phyloP scores from a whole-genome alignment of 2,888 invertebrate species.

The Ptychoptera contaminata region DNA sequence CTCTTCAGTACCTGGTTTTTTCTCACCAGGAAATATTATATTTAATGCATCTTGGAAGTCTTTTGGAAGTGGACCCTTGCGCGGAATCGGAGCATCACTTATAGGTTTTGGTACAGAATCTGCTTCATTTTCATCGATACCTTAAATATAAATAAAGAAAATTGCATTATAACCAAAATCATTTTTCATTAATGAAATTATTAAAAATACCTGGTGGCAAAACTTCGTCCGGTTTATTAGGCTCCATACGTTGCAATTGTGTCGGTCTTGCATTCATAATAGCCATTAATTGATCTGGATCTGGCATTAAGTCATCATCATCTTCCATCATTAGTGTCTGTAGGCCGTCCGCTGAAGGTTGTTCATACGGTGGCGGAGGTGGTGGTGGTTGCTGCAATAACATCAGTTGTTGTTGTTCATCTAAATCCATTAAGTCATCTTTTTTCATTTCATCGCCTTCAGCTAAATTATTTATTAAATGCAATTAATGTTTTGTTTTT shows the following conservation, averaged over 20 bases:
- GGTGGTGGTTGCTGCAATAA: neutral
- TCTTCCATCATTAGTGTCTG: constrained; percentile 28
- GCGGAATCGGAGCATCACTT: constrained; percentile 28
- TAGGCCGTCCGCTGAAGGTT: constrained; percentile 8
- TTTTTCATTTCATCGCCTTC: constrained; percentile 14
- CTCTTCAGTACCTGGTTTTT: constrained; percentile 18
- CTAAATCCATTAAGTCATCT: constrained; percentile 8
- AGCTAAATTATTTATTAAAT: too few relatives aligned
- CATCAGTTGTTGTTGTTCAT: constrained; percentile 1
- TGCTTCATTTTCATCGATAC: constrained; percentile 26
- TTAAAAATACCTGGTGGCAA: constrained; percentile 24
- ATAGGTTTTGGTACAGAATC: constrained; percentile 32
- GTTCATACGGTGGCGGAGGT: neutral
- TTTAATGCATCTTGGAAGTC: constrained; percentile 43
- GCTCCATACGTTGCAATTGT: constrained; percentile 24
- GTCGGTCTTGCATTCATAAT: constrained; percentile 28
- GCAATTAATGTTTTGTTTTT: too few relatives aligned
- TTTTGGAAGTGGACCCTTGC: constrained; percentile 36
- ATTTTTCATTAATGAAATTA: too few relatives aligned
- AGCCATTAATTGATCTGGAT: constrained; percentile 30
- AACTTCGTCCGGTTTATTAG: constrained; percentile 14
- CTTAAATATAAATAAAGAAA: neutral
- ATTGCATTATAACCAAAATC: neutral
- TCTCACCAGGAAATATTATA: constrained; percentile 41
- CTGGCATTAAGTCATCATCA: constrained; percentile 31